phyloP scores from a whole-genome alignment of 2,888 invertebrate species.

The Trissolcus brochymenae region DNA sequence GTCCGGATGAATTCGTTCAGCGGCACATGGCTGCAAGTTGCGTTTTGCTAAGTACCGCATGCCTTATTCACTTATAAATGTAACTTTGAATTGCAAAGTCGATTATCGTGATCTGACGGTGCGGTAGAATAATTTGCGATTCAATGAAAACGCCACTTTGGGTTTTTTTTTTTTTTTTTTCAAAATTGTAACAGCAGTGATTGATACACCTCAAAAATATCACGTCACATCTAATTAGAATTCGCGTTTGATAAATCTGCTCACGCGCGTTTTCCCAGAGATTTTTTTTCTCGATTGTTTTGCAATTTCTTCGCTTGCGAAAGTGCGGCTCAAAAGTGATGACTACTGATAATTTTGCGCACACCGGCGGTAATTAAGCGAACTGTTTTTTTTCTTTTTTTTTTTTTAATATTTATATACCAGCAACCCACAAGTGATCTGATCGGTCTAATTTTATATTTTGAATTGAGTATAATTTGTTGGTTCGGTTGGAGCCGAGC shows the following conservation, averaged over 20 bases:
- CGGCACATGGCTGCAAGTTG: slow-evolving; percentile 15
- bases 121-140: slow-evolving; percentile 37
- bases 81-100: slow-evolving; percentile 31
- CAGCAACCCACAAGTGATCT: not conserved
- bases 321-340: slow-evolving; percentile 44
- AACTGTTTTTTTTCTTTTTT: not conserved
- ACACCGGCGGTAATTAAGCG: slow-evolving; percentile 25
- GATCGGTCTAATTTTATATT: not conserved
- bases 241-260: slow-evolving; percentile 39
- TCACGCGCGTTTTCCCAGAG: slow-evolving; percentile 46
- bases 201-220: slow-evolving; percentile 50
- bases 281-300: slow-evolving; percentile 50
- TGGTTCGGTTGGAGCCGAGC: not conserved
- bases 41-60: slow-evolving; percentile 38
- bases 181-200: slow-evolving; percentile 40
- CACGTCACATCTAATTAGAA: slow-evolving; percentile 50
- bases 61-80: slow-evolving; percentile 27
- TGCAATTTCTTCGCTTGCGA: slow-evolving; percentile 45
- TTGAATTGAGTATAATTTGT: not conserved
- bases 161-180: slow-evolving; percentile 19
- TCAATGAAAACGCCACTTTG: slow-evolving; percentile 22
- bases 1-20: slow-evolving; percentile 13
- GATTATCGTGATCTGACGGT: slow-evolving; percentile 32
- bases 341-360: slow-evolving; percentile 51
- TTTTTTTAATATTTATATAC: slow-evolving; percentile 22